Evolutionary conservation across 2,797 vertebrate species (phyloP), one percentile per base, ranked within the genome.

Genomic region (Pyrocephalus nanus): DNA sequence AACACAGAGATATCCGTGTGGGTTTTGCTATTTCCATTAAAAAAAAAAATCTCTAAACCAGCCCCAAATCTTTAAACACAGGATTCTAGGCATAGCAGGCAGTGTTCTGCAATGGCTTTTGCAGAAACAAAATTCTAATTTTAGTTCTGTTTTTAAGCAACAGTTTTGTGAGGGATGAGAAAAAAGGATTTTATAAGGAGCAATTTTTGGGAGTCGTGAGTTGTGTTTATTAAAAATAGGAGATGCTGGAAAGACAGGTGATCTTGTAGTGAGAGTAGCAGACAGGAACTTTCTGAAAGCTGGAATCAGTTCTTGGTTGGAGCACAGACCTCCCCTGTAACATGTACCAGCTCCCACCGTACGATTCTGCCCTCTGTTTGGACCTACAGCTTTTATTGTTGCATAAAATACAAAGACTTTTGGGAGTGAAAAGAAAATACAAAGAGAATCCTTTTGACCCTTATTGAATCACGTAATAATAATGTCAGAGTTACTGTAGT

Each of bases 1-100:
- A 95, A 97, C 70, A 96, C 64, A 95, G 86, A 92, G 94, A 96
- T 95, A 90, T 96, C 90, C 42, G 76, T 88, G 51, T 81, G 90
- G 42, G 45, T 76, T 83, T 70, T 71, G 70, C 66, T 93, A 40
- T 88, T 93, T 50, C 45, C 45, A 43, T 86, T 75, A 4, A 40
- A 47, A 62, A 51, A 57, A 51, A 11, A 40, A 45, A 48, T 10
- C 2, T 19, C 18, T 45, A 58, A 57, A n/a, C 1, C 42, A 88
- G 64, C 19, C 13, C 17, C 20, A 60, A 51, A 76, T 47, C 30
- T 79, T 94, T 79, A 90, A 67, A 82, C 29, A 42, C 32, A 76
- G 57, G 32, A 73, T 73, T 92, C 64, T 71, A 54, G n/a, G 60
- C 88, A 51, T 38, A 82, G 34, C 25, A 72, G 78, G 51, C 2